These are phyloP conservation scores for Archocentrus centrarchus DNA, from an alignment of 2,113 vertebrate species.

Conservation along the genomic window DNA sequence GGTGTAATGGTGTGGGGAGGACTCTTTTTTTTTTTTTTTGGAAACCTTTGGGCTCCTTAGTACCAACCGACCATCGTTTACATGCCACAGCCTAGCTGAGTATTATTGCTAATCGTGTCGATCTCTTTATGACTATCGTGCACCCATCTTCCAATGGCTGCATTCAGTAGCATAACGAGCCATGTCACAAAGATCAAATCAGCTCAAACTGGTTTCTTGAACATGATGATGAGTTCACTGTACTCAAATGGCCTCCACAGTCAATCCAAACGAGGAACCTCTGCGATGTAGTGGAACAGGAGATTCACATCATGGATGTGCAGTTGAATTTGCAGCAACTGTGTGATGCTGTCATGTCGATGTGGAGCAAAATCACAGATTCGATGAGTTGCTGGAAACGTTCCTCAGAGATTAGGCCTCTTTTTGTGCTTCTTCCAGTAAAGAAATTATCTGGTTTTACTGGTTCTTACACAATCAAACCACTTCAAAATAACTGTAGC, in stretches of 20 bases:
- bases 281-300: no score
- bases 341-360: background rate
- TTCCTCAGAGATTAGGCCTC: background rate
- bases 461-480: background rate
- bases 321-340: background rate
- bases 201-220: background rate
- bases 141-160: background rate
- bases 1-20: background rate
- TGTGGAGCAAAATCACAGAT: background rate
- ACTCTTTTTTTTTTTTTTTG: background rate
- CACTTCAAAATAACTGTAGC: background rate
- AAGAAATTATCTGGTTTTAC: background rate
- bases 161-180: background rate
- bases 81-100: background rate
- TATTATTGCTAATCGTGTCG: background rate
- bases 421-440: background rate
- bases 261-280: background rate
- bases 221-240: background rate
- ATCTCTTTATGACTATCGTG: background rate
- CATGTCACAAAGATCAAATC: background rate
- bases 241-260: background rate
- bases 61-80: background rate
- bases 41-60: background rate
- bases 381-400: background rate
- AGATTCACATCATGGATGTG: no score